phyloP scores from a whole-genome alignment of 2,888 invertebrate genomes.

The Ophioninae sp. region DNA sequence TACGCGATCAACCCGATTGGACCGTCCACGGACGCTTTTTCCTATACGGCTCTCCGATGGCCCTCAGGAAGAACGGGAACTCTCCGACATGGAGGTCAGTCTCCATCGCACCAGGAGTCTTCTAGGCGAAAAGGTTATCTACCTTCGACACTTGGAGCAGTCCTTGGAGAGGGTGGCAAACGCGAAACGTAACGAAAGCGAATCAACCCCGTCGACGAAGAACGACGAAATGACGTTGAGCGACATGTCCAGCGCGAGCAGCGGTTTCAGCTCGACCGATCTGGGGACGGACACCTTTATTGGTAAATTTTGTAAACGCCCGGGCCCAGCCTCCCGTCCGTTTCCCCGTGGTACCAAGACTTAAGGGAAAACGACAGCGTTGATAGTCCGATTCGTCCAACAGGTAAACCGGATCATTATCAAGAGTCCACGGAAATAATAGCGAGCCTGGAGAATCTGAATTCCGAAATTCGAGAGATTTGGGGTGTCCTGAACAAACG shows the following conservation, averaged over 20 bases:
- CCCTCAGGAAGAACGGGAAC: constrained; percentile 89
- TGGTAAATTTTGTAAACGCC: constrained; percentile 66
- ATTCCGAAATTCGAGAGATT: constrained; percentile 87
- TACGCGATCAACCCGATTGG: too few relatives aligned
- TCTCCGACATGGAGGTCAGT: constrained; percentile 92
- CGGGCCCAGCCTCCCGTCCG: neutral
- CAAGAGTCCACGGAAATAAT: constrained; percentile 87
- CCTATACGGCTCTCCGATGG: neutral
- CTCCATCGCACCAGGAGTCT: constrained; percentile 90
- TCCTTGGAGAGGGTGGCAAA: constrained; percentile 86
- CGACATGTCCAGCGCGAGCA: constrained; percentile 85
- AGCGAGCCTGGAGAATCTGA: constrained; percentile 87
- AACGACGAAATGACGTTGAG: constrained; percentile 86
- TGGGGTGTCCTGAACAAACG: constrained; percentile 86
- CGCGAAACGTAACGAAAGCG: constrained; percentile 77
- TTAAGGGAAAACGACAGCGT: constrained; percentile 2
- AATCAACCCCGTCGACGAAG: constrained; percentile 71
- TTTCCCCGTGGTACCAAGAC: neutral
- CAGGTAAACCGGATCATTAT: constrained; percentile 81
- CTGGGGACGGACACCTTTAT: constrained; percentile 83
- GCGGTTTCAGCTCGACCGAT: constrained; percentile 87
- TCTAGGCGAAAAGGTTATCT: constrained; percentile 91
- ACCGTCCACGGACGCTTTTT: neutral
- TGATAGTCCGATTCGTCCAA: constrained; percentile 25
- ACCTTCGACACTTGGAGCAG: constrained; percentile 90